These are phyloP conservation scores for Bombus pyrosoma DNA, from an alignment of 1,140 invertebrate species.

Conservation along the genomic window DNA sequence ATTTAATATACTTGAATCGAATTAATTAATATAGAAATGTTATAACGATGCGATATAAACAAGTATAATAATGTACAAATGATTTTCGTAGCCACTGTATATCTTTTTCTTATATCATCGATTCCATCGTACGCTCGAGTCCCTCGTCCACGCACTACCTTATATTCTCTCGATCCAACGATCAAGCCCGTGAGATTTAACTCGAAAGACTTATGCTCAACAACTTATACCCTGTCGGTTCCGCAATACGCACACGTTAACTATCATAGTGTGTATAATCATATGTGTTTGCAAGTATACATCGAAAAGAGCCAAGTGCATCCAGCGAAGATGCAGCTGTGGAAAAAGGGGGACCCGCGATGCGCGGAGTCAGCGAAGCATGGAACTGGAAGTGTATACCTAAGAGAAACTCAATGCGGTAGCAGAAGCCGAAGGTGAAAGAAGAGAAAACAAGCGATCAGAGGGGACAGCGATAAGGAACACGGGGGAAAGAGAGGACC, in stretches of 20 bases:
- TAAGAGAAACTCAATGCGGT: slow-evolving; percentile 47
- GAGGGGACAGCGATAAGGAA: neutral
- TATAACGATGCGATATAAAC: too few relatives aligned
- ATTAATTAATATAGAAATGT: too few relatives aligned
- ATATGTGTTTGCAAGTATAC: slow-evolving; percentile 2
- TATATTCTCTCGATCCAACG: neutral
- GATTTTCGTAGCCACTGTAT: neutral
- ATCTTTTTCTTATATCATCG: neutral
- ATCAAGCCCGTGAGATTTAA: neutral
- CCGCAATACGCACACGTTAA: slow-evolving; percentile 22
- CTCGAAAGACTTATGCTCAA: neutral
- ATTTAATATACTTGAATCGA: too few relatives aligned
- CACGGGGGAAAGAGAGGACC: too few relatives aligned
- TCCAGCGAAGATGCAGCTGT: slow-evolving; percentile 23
- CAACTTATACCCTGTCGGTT: neutral
- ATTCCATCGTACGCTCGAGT: neutral
- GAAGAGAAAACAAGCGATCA: slow-evolving; percentile 12
- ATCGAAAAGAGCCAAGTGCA: neutral
- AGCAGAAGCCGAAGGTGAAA: slow-evolving; percentile 41
- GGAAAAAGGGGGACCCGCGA: slow-evolving; percentile 31
- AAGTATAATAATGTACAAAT: too few relatives aligned
- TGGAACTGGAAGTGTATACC: slow-evolving; percentile 35
- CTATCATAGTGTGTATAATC: slow-evolving; percentile 10
- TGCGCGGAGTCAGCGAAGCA: slow-evolving; percentile 53
- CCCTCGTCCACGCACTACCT: neutral